Evolutionary conservation across 2,113 vertebrate genomes (phyloP), one percentile per base, ranked within the genome.

Genomic region (Aix galericulata): DNA sequence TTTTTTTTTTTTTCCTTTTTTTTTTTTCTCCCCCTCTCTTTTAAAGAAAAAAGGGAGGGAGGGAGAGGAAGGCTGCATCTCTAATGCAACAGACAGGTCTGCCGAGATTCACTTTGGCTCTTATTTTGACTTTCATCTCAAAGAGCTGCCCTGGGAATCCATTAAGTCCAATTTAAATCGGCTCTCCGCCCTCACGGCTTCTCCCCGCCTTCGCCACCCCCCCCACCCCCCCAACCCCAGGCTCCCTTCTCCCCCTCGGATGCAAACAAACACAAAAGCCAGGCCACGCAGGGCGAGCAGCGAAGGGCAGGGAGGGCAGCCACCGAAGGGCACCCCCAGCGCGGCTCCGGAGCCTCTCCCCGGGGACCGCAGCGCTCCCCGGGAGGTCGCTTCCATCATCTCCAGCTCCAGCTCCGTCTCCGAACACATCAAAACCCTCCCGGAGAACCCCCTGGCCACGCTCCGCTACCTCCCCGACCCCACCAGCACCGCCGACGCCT

Each of bases 51-150:
- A 95, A 93, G 82, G 83, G 75, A 75, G 86, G 60, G 69, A 75
- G 52, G 72, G 84, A 87, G 92, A 85, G 90, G 91, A 89, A 94
- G 34, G 79, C 90, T 69, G 91, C 95, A 96, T 94, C 95, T 96
- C 94, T 93, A 97, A 92, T 89, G 90, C 94, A 95, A 93, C 94
- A 97, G 96, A 96, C 95, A 94, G 96, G 93, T 96, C 97, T 96
- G 95, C 91, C 87, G 97, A 97, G 96, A 97, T 97, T 96, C 93
- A 96, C 96, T 97, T 94, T 94, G 96, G 92, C 96, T 95, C 96
- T 96, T 96, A 95, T 96, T 96, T 97, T 96, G 96, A 97, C 97
- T 97, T 97, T 97, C 95, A 97, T 97, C 97, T 97, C 89, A 94
- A 97, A 97, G 95, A 96, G 94, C 96, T 87, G 80, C 82, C 94